phyloP scores from a whole-genome alignment of 2,113 vertebrate species.

The Sylvia atricapilla region DNA sequence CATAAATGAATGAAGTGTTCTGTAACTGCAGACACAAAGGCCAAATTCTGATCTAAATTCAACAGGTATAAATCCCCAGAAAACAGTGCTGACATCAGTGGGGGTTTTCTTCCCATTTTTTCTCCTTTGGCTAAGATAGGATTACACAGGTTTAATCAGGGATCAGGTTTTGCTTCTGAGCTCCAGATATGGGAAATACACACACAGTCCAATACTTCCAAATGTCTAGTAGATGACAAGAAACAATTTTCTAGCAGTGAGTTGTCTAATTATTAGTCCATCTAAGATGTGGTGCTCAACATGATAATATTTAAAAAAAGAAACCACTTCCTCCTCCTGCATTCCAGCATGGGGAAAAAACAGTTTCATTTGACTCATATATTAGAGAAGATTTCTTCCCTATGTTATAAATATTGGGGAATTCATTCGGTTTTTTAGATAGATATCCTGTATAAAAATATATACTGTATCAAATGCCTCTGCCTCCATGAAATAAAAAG shows the following conservation, averaged over 20 bases:
- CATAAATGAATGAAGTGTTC: neutral
- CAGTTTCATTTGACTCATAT: neutral
- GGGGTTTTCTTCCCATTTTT: fast-evolving
- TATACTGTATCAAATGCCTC: too few species aligned
- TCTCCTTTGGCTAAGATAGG: neutral
- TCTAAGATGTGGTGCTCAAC: neutral
- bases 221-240: neutral
- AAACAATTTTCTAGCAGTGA: neutral
- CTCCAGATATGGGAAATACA: neutral
- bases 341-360: neutral
- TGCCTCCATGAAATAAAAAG: too few species aligned
- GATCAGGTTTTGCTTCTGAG: neutral
- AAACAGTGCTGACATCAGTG: neutral
- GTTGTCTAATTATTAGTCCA: neutral
- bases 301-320: neutral
- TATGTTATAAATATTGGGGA: too few species aligned
- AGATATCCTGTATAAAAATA: too few species aligned
- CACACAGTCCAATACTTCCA: neutral
- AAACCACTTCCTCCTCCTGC: neutral
- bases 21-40: neutral
- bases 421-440: too few species aligned
- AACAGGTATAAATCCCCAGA: conserved; percentile 4
- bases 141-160: neutral
- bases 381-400: neutral
- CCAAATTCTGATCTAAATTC: neutral